Base-by-base conservation (phyloP, 1,140 invertebrate species). In the Spodoptera litura region DNA sequence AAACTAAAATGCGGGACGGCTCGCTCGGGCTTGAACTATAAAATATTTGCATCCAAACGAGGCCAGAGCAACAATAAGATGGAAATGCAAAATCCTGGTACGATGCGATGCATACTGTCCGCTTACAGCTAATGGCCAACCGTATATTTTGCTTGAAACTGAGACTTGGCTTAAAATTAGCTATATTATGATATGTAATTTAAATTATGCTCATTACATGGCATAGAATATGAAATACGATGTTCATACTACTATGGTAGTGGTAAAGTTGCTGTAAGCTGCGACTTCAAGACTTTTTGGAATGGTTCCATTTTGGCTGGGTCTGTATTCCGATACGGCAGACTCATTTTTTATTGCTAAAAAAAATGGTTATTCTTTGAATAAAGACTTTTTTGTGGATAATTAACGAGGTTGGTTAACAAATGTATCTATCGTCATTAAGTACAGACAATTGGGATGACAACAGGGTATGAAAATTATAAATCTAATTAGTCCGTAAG, bases 11-110 rank as follows among this genome's bases (percentile, higher is more conserved):
- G 80, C 83, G 79, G 85, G 79, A 82, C 80, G 80, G 81, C 80
- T 83, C 62, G 79, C 78, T 84, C 83, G 71, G 74, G 86, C 83
- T 87, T 83, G 82, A 89, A 89, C 85, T 89, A 85, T 89, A 87
- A 87, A 89, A 90, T 89, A 90, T 89, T 90, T 88, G 89, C 89
- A 91, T 90, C 85, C 83, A 89, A 91, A 89, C 87, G 85, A 89
- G 88, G 80, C 66, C 81, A 79, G 73, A 70, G 79, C 81, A 85
- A 88, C 88, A 89, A 90, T 89, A 89, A 90, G 85, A 91, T 88
- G 82, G 84, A 89, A 90, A 90, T 89, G 86, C 85, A 84, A 85
- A 86, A 85, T 87, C 72, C 71, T 82, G 78, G 64, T 78, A 78
- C 74, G 76, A 79, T 77, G 79, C 84, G 84, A 87, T 85, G 83